phyloP scores from a whole-genome alignment of 2,888 invertebrate species.

The Drosophila siamana region DNA sequence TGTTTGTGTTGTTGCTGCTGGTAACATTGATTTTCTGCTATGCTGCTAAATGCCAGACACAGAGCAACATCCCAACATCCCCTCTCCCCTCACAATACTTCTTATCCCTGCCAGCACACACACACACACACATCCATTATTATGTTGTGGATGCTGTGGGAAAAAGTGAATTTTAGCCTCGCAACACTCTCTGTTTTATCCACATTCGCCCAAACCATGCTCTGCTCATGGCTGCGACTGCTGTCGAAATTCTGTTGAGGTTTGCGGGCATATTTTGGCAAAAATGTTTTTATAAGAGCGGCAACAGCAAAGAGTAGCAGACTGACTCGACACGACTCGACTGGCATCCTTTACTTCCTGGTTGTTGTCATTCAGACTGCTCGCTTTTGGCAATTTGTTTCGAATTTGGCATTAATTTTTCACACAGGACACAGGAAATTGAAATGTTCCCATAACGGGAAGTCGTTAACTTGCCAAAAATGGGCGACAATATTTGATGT shows the following conservation, averaged over 20 bases:
- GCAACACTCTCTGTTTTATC: slow-evolving; percentile 6
- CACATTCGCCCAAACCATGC: too few relatives aligned
- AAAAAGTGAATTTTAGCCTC: slow-evolving; percentile 47
- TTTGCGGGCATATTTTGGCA: slow-evolving; percentile 76
- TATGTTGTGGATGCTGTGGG: slow-evolving; percentile 58
- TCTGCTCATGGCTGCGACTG: slow-evolving; percentile 15
- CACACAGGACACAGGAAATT: slow-evolving; percentile 76
- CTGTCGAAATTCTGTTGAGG: slow-evolving; percentile 75
- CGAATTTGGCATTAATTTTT: slow-evolving; percentile 78
- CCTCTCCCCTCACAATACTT: neutral
- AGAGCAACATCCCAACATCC: slow-evolving; percentile 17
- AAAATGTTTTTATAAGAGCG: slow-evolving; percentile 66
- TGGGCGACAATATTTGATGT: slow-evolving; percentile 25
- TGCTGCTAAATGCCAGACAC: slow-evolving; percentile 70
- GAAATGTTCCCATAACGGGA: slow-evolving; percentile 80
- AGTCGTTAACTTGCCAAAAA: slow-evolving; percentile 64
- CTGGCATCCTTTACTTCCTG: slow-evolving; percentile 71
- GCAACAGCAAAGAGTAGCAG: slow-evolving; percentile 11
- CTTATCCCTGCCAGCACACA: slow-evolving; percentile 11
- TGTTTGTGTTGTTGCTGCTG: slow-evolving; percentile 48
- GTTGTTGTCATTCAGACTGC: slow-evolving; percentile 59
- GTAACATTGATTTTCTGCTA: slow-evolving; percentile 73
- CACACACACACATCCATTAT: slow-evolving; percentile 54
- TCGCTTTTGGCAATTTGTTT: slow-evolving; percentile 71
- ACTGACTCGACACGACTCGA: slow-evolving; percentile 2